Evolutionary conservation across 1,140 invertebrate genomes (phyloP).

Genomic region (Saccostrea glomerata): DNA sequence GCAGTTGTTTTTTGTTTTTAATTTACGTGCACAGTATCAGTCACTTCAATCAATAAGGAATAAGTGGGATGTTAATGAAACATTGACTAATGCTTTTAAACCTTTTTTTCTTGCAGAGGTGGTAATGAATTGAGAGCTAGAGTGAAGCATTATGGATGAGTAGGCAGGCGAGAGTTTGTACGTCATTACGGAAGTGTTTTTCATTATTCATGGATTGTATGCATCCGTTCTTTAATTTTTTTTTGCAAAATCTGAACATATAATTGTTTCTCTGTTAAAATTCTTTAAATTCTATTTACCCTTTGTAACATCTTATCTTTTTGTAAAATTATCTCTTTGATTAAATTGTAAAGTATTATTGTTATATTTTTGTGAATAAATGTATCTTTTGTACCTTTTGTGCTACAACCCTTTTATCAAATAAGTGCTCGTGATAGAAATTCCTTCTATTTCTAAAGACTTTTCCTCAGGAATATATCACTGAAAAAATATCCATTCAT

Average conservation of each 20-base stretch:
- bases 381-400: slow-evolving; percentile 11
- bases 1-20: too few relatives aligned
- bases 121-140: background rate
- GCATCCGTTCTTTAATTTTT: background rate
- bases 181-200: background rate
- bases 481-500: too few relatives aligned
- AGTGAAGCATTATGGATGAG: background rate
- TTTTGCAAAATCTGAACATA: background rate
- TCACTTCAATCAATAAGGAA: too few relatives aligned
- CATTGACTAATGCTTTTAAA: background rate
- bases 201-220: background rate
- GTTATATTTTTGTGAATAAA: slow-evolving; percentile 31
- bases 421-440: too few relatives aligned
- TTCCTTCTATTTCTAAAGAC: too few relatives aligned
- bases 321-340: background rate
- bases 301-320: background rate
- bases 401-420: background rate
- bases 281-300: background rate
- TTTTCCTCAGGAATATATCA: too few relatives aligned
- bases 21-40: too few relatives aligned
- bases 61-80: background rate
- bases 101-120: background rate
- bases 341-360: slow-evolving; percentile 20
- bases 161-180: background rate
- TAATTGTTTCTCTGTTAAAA: slow-evolving; percentile 11